Evolutionary conservation across 2,888 invertebrate genomes (phyloP).

Genomic region (Acleris literana): DNA sequence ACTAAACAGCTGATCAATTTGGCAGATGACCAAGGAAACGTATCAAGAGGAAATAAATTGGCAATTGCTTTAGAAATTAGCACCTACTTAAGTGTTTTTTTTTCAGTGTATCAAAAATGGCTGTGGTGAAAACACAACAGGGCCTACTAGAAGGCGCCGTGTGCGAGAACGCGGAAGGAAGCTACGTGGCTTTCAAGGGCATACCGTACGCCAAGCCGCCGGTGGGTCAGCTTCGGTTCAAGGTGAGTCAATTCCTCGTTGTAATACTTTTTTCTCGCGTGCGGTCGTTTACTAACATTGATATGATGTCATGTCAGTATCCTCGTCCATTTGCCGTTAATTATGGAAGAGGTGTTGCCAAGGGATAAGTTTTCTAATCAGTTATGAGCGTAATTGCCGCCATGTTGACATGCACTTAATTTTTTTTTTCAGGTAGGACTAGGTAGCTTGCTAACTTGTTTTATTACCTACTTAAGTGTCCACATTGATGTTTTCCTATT

Average conservation of each 20-base stretch:
- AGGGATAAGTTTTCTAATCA: no score
- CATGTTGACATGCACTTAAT: no score
- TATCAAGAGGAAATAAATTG: slow-evolving; percentile 17
- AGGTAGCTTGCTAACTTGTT: no score
- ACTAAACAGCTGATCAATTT: slow-evolving; percentile 31
- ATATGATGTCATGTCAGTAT: no score
- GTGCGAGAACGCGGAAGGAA: slow-evolving; percentile 53
- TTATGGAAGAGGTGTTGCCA: no score
- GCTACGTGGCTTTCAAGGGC: slow-evolving; percentile 78
- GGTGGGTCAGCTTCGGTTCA: slow-evolving; percentile 82
- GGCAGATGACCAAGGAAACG: slow-evolving; percentile 32
- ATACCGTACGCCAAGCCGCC: slow-evolving; percentile 85
- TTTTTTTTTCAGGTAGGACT: no score
- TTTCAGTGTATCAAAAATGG: slow-evolving; percentile 55
- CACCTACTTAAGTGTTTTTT: slow-evolving; percentile 15
- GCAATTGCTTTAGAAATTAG: slow-evolving; percentile 10
- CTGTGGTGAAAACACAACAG: slow-evolving; percentile 58
- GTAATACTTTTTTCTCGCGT: no score
- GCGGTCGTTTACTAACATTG: no score
- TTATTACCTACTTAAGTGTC: no score
- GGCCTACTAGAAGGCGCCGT: slow-evolving; percentile 65
- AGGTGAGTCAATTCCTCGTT: slow-evolving; percentile 67
- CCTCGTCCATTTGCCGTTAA: no score
- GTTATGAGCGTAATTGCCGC: no score
- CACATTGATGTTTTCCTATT: no score